These are phyloP conservation scores for Mayetiola destructor DNA, from an alignment of 2,888 invertebrate genomes.

Conservation along the genomic window DNA sequence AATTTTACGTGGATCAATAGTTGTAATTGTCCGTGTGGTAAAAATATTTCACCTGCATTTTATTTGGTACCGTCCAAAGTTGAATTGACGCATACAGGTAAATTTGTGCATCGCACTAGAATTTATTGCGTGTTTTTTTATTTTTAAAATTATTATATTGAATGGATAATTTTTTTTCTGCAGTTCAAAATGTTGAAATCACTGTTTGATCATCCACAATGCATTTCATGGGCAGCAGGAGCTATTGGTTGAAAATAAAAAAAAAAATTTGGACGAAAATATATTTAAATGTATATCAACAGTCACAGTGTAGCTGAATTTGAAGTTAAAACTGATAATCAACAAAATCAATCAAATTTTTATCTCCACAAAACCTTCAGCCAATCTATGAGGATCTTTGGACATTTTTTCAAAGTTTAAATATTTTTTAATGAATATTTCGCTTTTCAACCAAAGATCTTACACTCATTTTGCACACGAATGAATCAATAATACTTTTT, in stretches of 20 bases:
- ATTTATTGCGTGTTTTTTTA: not conserved
- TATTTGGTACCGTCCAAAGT: slow-evolving; percentile 83
- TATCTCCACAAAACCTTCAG: too few species aligned
- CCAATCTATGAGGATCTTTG: too few species aligned
- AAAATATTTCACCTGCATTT: slow-evolving; percentile 80
- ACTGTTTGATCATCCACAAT: not conserved
- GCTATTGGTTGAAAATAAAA: not conserved
- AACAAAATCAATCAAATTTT: too few species aligned
- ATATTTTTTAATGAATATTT: too few species aligned
- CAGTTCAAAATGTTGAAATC: slow-evolving; percentile 4
- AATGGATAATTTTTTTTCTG: not conserved
- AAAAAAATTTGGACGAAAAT: not conserved
- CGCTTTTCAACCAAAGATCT: too few species aligned
- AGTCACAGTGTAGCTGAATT: too few species aligned
- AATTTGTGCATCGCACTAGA: slow-evolving; percentile 51
- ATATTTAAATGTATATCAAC: too few species aligned
- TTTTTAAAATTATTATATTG: not conserved
- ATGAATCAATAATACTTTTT: too few species aligned
- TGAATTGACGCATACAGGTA: slow-evolving; percentile 75
- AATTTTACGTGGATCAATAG: slow-evolving; percentile 85
- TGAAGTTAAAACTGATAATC: too few species aligned
- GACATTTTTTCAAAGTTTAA: too few species aligned
- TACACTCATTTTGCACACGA: too few species aligned
- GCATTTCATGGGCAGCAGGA: not conserved
- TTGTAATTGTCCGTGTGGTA: slow-evolving; percentile 80